These are phyloP conservation scores for Apus apus DNA, from an alignment of 2,113 vertebrate species.

Conservation along the genomic window DNA sequence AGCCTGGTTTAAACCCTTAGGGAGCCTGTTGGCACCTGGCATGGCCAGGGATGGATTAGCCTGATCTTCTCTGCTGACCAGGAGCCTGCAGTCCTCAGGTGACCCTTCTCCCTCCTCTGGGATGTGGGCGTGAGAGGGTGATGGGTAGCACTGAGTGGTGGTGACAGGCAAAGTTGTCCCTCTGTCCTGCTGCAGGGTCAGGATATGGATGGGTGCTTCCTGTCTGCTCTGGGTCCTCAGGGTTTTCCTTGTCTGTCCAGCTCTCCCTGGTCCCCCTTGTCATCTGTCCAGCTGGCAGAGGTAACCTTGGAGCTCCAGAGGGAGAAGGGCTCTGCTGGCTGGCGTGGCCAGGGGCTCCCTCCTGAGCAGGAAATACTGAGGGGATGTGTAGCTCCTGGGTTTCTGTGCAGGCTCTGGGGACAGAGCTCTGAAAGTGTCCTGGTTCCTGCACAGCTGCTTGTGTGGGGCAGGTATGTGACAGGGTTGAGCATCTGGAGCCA, in stretches of 20 bases:
- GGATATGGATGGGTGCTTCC: not conserved
- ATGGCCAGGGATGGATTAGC: not conserved
- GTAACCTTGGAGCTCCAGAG: not conserved
- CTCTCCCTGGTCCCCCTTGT: not conserved
- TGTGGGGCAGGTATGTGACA: not conserved
- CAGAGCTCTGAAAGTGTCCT: not conserved
- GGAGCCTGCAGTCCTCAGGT: not conserved
- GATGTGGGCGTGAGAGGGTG: not conserved
- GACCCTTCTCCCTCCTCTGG: not conserved
- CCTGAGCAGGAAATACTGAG: not conserved
- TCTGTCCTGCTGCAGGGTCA: not conserved
- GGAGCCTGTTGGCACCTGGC: not conserved
- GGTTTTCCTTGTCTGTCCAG: not conserved
- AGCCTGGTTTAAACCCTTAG: not conserved
- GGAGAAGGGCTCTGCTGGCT: not conserved
- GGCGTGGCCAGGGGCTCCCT: accelerated
- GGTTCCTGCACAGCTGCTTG: not conserved
- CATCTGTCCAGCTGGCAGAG: not conserved
- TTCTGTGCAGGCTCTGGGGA: not conserved
- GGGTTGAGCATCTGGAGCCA: not conserved
- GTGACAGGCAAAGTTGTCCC: not conserved
- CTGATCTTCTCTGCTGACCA: not conserved
- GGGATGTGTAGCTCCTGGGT: not conserved
- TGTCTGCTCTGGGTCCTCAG: not conserved
- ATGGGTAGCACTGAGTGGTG: accelerated